Percentiles rank a stretch among this genome's conserved stretches.
phyloP scores from a whole-genome alignment of 2,888 invertebrate genomes.

The Tolmerus cingulatus region DNA sequence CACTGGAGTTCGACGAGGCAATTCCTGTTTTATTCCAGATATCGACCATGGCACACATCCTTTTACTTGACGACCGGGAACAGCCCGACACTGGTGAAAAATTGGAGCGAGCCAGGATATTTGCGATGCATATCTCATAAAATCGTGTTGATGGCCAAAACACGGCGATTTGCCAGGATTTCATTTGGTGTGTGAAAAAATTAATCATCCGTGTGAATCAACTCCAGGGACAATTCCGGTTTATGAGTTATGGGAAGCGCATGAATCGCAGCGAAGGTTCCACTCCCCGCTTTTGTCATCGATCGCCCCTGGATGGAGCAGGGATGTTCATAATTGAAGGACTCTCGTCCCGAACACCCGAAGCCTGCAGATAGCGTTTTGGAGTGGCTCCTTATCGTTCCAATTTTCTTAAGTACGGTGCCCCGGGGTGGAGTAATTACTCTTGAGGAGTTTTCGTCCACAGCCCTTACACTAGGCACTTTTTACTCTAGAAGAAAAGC shows the following conservation, averaged over 20 bases:
- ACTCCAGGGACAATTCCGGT: neutral
- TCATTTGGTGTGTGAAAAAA: neutral
- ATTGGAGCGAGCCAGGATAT: neutral
- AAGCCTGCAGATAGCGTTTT: neutral
- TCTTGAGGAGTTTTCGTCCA: neutral
- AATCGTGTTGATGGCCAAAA: neutral
- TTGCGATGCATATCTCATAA: neutral
- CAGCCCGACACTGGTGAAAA: neutral
- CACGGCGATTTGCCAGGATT: neutral
- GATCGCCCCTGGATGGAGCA: neutral
- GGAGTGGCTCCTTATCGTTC: neutral
- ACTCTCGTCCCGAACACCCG: neutral
- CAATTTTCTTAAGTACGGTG: neutral
- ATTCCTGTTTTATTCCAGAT: neutral
- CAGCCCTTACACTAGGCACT: neutral
- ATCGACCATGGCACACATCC: neutral
- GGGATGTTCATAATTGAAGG: neutral
- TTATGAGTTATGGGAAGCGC: neutral
- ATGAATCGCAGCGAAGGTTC: neutral
- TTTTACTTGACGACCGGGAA: neutral
- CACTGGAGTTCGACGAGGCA: neutral
- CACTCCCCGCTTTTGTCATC: neutral
- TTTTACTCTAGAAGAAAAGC: no score
- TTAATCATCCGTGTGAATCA: neutral
- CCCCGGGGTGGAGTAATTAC: neutral